Percentiles rank a stretch among this genome's conserved stretches.
Evolutionary conservation across 2,888 invertebrate species (phyloP).

Genomic region (Phlogophora meticulosa): DNA sequence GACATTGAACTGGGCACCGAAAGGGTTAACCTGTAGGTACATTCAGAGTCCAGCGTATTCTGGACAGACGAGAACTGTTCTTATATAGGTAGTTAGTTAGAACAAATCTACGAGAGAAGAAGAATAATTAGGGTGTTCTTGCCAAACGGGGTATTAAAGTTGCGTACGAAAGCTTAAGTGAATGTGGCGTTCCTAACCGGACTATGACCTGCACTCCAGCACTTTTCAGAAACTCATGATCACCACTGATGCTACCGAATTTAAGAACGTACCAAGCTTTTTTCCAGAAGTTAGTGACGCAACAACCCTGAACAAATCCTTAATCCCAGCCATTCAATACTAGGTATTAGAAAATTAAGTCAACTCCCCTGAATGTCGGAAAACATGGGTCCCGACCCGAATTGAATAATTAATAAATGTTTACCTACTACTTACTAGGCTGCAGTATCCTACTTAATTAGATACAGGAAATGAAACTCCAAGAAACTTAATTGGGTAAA

Average conservation of each 20-base stretch:
- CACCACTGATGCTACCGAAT: background rate
- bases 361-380: constrained; percentile 14
- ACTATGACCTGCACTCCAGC: background rate
- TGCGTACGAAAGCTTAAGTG: background rate
- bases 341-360: constrained; percentile 46
- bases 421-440: no score
- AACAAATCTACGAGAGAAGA: background rate
- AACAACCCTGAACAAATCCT: constrained; percentile 30
- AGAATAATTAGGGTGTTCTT: background rate
- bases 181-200: no score
- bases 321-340: constrained; percentile 29
- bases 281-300: background rate
- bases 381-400: constrained; percentile 1
- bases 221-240: background rate
- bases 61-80: background rate
- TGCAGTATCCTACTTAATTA: constrained; percentile 2
- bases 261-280: background rate
- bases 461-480: constrained; percentile 2
- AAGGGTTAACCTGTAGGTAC: no score
- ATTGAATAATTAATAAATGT: no score
- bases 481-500: background rate
- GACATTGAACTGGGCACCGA: no score
- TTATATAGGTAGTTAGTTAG: background rate
- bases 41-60: background rate
- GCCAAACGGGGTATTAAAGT: background rate